A percentile compares a stretch with the other conserved stretches of the same genome.
Conservation (phyloP, 2,113 vertebrate species). For the Clarias macrocephalus region DNA sequence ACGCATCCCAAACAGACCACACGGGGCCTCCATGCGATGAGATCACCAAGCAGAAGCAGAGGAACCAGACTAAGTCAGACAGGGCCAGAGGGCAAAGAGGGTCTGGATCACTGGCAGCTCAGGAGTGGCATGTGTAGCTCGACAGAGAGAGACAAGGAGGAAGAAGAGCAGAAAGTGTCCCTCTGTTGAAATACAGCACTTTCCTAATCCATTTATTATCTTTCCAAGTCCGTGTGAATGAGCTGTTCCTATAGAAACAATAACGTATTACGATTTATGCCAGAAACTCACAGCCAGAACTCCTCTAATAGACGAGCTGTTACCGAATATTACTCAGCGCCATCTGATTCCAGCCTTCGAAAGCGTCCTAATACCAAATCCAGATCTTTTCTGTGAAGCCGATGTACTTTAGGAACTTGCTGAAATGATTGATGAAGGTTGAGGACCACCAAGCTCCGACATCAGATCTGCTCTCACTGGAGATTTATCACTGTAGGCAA, state of each 20-base stretch:
- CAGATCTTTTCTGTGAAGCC: not conserved
- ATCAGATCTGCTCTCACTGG: not conserved
- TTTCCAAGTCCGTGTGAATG: not conserved
- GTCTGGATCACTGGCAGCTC: no score
- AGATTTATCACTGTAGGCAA: not conserved
- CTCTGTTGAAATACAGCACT: not conserved
- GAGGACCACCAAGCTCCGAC: not conserved
- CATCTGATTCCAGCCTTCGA: not conserved
- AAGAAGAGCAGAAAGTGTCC: not conserved
- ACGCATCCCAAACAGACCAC: no score
- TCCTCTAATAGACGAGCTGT: not conserved
- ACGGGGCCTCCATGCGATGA: no score
- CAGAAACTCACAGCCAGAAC: not conserved
- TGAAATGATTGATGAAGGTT: not conserved
- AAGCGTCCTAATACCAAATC: not conserved
- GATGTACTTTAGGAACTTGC: not conserved
- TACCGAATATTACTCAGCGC: not conserved
- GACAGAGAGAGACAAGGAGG: no score
- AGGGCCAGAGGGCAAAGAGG: no score
- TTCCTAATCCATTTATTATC: not conserved
- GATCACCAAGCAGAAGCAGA: no score
- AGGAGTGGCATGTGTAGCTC: no score
- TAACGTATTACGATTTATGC: not conserved
- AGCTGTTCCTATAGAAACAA: not conserved
- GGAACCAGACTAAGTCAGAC: no score